phyloP scores from a whole-genome alignment of 2,113 vertebrate genomes.

The Pollimyrus isidori region DNA sequence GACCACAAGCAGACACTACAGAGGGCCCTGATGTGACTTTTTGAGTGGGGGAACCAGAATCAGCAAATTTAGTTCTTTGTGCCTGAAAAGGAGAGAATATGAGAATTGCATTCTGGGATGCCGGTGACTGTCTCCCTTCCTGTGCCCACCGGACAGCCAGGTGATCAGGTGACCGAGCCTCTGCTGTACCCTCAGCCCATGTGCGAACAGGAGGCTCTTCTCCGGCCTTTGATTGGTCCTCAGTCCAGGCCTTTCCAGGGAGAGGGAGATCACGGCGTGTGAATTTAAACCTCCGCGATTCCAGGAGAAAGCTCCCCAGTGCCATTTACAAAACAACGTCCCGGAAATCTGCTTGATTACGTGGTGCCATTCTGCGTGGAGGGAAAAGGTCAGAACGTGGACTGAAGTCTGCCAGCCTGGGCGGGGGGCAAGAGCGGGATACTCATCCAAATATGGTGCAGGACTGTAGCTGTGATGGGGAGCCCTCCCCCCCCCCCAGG shows the following conservation, averaged over 20 bases:
- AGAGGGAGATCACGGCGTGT: neutral
- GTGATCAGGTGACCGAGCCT: neutral
- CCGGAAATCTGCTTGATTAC: neutral
- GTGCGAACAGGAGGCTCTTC: neutral
- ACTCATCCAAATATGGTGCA: neutral
- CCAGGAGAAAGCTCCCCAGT: neutral
- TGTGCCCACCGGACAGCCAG: neutral
- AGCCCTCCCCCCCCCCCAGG: neutral
- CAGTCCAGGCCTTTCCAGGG: neutral
- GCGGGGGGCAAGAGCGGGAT: neutral
- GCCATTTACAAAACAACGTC: neutral
- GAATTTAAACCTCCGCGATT: neutral
- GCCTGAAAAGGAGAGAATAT: neutral
- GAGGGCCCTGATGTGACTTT: neutral
- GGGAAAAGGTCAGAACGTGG: neutral
- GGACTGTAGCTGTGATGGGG: neutral
- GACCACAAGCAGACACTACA: neutral
- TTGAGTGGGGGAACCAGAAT: neutral
- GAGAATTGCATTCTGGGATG: neutral
- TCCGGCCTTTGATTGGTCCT: neutral
- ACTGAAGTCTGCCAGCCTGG: neutral
- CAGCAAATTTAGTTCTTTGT: neutral
- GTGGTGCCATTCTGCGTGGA: neutral
- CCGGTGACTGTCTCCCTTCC: neutral
- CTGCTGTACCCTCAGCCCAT: neutral